Evolutionary conservation across 2,113 vertebrate species (phyloP), one percentile per base, ranked within the genome.

Genomic region (Gadus macrocephalus): DNA sequence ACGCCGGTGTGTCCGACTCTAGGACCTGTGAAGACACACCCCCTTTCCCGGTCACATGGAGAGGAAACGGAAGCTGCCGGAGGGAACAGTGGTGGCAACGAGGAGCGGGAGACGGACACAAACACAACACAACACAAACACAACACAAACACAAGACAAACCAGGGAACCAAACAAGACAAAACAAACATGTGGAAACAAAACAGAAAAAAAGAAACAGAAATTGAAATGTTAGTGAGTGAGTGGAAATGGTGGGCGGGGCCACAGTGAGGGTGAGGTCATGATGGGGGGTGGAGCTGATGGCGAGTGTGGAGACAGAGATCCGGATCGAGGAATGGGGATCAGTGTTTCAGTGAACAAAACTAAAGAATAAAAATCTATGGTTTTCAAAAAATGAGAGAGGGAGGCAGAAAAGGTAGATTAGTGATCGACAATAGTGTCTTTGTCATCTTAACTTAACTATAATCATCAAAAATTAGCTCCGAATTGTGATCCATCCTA

Each of bases 281-380:
- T 14, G 53, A 11, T 4, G 4, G 31, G 6, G 31, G 31, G 2
- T 4, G 31, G 42, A 49, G 8, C 5, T 12, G 42, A 49, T 14
- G 42, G 9, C 12, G 42, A 14, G 42, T 14, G 12, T 49, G 42
- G 8, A 49, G 42, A 49, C 55, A n/a, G 55, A 58, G 55, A 14
- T 58, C n/a, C 16, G 55, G 55, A n/a, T 17, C 55, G 82, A 68
- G 62, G 63, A 86, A 83, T 74, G 76, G 87, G 90, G 90, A 87
- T 82, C 88, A 89, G 55, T 84, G 85, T 77, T 91, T 95, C 90
- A 95, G 92, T 93, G 91, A 74, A 93, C 90, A 86, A 94, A 95
- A 93, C 93, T 94, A 94, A 94, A 94, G 89, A 92, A 94, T 90
- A 95, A 91, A 90, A 94, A 95, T 94, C 94, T 95, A 88, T 86